Percentiles rank a stretch among this genome's conserved stretches.
Evolutionary conservation across 2,888 invertebrate genomes (phyloP).

Genomic region (Hypsopygia costalis): DNA sequence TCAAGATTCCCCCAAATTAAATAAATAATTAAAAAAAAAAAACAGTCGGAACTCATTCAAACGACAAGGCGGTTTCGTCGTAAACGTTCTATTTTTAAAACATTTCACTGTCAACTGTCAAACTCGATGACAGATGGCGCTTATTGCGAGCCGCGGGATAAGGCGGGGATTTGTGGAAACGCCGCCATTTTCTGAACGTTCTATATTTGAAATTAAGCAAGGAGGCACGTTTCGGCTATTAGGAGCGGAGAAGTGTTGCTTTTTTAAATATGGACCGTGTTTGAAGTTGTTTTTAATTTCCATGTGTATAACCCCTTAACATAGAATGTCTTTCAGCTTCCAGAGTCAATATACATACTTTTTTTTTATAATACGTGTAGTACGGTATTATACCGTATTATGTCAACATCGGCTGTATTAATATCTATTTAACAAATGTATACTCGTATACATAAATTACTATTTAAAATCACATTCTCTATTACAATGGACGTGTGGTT

Average conservation of each 20-base stretch:
- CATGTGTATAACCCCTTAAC: too few relatives aligned
- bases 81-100: slow-evolving; percentile 56
- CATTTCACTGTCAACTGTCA: slow-evolving; percentile 68
- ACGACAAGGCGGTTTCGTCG: slow-evolving; percentile 14
- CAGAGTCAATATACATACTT: too few relatives aligned
- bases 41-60: slow-evolving; percentile 5
- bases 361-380: too few relatives aligned
- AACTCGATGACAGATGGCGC: slow-evolving; percentile 73
- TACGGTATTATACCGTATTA: too few relatives aligned
- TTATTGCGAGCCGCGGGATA: slow-evolving; percentile 44
- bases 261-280: slow-evolving; percentile 18
- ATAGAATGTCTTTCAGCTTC: too few relatives aligned
- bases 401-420: too few relatives aligned
- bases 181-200: slow-evolving; percentile 37
- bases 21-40: slow-evolving; percentile 7
- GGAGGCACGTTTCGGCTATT: slow-evolving; percentile 47
- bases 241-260: slow-evolving; percentile 27
- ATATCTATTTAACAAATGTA: too few relatives aligned
- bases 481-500: too few relatives aligned
- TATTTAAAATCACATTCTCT: too few relatives aligned
- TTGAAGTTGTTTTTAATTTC: slow-evolving; percentile 11
- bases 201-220: slow-evolving; percentile 46
- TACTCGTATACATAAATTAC: too few relatives aligned
- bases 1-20: too few relatives aligned
- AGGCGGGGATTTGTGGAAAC: slow-evolving; percentile 42